Conservation (phyloP, 2,888 invertebrate species). For the Spilarctia lutea region DNA sequence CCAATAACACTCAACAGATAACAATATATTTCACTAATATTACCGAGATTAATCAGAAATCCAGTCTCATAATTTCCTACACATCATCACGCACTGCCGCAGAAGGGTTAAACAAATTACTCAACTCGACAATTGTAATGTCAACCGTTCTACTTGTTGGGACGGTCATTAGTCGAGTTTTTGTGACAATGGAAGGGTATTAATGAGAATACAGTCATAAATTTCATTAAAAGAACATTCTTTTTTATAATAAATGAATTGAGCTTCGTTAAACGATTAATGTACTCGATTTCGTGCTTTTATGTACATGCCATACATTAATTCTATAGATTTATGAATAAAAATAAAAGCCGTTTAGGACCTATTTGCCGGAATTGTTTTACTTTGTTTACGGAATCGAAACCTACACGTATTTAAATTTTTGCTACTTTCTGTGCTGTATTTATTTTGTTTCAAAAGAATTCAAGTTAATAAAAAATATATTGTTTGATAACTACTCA, state of each 20-base stretch:
- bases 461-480: neutral
- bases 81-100: slow-evolving; percentile 31
- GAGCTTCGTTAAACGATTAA: slow-evolving; percentile 16
- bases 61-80: slow-evolving; percentile 4
- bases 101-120: slow-evolving; percentile 45
- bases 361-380: neutral
- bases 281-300: slow-evolving; percentile 10
- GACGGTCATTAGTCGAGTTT: slow-evolving; percentile 24
- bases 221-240: slow-evolving; percentile 20
- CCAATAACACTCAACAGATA: neutral
- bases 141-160: slow-evolving; percentile 28
- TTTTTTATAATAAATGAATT: slow-evolving; percentile 20
- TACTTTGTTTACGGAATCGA: neutral
- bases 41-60: slow-evolving; percentile 15
- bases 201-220: slow-evolving; percentile 21
- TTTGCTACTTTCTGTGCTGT: too few species aligned
- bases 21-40: neutral
- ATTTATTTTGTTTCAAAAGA: too few species aligned
- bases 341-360: neutral
- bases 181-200: slow-evolving; percentile 20
- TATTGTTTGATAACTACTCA: neutral
- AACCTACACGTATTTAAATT: too few species aligned
- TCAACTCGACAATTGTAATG: slow-evolving; percentile 34
- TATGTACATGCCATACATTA: neutral
- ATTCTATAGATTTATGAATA: neutral